Percentiles rank a stretch among this genome's conserved stretches.
Evolutionary conservation across 2,113 vertebrate genomes (phyloP).

Genomic region (Puma concolor): DNA sequence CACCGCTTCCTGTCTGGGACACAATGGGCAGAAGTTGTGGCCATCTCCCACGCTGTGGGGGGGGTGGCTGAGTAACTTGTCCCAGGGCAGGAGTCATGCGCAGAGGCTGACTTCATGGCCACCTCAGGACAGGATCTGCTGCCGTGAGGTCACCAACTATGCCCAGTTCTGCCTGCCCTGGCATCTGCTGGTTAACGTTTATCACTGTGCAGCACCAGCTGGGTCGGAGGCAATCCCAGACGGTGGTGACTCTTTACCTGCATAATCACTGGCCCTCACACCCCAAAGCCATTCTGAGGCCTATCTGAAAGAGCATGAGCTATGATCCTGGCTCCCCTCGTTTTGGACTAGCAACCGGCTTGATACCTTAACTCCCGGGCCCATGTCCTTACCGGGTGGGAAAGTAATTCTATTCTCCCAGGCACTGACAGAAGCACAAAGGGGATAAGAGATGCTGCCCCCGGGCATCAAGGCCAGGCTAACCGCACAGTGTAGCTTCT

Average conservation of each 20-base stretch:
- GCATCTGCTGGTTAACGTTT: not conserved
- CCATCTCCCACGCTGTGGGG: fast-evolving
- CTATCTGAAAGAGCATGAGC: not conserved
- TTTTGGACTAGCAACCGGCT: not conserved
- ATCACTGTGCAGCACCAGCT: not conserved
- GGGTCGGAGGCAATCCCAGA: not conserved
- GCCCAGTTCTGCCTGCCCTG: not conserved
- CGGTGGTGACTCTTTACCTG: fast-evolving
- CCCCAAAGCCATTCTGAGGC: not conserved
- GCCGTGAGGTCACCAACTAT: not conserved
- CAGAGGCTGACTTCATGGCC: slow-evolving; percentile 35
- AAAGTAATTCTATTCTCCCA: not conserved
- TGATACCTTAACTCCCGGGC: not conserved
- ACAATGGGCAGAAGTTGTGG: slow-evolving; percentile 21
- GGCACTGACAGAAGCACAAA: no score
- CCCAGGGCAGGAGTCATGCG: not conserved
- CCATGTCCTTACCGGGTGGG: not conserved
- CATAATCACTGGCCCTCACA: not conserved
- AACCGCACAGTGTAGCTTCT: no score
- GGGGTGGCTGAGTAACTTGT: not conserved
- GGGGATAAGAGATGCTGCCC: no score
- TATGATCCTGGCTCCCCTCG: not conserved
- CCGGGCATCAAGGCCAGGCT: no score
- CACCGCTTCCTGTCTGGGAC: no score
- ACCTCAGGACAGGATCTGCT: not conserved